Percentiles rank a stretch among this genome's conserved stretches.
Evolutionary conservation across 1,140 invertebrate genomes (phyloP).

Genomic region (Oncopodura yosiiana): DNA sequence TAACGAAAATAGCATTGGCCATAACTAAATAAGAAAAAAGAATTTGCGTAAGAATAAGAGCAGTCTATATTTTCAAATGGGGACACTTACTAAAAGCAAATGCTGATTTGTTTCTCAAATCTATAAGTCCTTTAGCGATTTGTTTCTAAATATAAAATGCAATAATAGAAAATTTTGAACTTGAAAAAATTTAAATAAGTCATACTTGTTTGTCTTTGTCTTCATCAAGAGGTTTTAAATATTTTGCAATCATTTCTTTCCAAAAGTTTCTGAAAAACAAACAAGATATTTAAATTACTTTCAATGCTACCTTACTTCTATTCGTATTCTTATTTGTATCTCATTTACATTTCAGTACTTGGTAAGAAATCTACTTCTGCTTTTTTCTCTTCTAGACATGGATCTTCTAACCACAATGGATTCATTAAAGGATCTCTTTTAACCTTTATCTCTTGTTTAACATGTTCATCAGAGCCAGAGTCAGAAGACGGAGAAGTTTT

Average conservation of each 20-base stretch:
- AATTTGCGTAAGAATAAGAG: too few relatives aligned
- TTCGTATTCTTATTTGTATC: not conserved
- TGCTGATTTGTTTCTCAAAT: conserved; percentile 58
- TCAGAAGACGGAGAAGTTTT: not conserved
- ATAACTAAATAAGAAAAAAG: too few relatives aligned
- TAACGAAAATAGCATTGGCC: conserved; percentile 71
- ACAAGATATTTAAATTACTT: too few relatives aligned
- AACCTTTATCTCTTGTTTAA: conserved; percentile 12
- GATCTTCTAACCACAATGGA: conserved; percentile 62
- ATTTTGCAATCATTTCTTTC: conserved; percentile 59
- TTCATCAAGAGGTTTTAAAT: conserved; percentile 58
- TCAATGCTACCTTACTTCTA: too few relatives aligned
- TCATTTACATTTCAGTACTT: conserved; percentile 47
- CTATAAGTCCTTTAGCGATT: conserved; percentile 51
- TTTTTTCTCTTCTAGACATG: conserved; percentile 49
- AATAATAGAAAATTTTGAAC: conserved; percentile 10
- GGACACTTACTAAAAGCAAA: too few relatives aligned
- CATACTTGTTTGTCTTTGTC: conserved; percentile 47
- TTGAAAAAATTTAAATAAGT: conserved; percentile 26
- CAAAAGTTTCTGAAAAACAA: conserved; percentile 50
- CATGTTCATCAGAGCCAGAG: not conserved
- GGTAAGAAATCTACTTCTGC: conserved; percentile 53
- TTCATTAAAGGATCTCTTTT: conserved; percentile 46
- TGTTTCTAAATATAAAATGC: conserved; percentile 41
- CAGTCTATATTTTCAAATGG: too few relatives aligned